These are phyloP conservation scores for Lepidostoma basale DNA, from an alignment of 1,140 invertebrate genomes.

Conservation along the genomic window DNA sequence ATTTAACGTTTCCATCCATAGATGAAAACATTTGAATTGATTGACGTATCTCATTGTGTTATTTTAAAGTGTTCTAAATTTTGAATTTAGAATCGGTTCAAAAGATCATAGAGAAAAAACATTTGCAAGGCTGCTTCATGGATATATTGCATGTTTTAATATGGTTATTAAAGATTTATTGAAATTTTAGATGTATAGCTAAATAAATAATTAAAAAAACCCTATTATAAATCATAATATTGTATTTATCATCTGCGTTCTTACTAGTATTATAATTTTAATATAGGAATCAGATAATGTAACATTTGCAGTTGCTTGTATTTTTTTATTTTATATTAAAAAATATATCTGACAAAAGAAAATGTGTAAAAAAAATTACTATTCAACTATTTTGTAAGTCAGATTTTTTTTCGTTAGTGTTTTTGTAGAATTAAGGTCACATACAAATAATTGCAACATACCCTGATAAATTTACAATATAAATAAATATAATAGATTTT, in stretches of 20 bases:
- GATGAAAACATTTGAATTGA: too few relatives aligned
- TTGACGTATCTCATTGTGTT: too few relatives aligned
- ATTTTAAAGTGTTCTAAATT: too few relatives aligned
- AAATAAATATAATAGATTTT: too few relatives aligned
- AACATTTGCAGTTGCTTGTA: not conserved
- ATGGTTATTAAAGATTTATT: conserved; percentile 28
- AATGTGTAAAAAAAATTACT: too few relatives aligned
- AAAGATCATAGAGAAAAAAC: not conserved
- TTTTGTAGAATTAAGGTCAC: too few relatives aligned
- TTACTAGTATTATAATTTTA: too few relatives aligned
- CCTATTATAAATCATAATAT: conserved; percentile 16
- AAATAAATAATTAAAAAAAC: conserved; percentile 3
- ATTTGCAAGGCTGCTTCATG: not conserved
- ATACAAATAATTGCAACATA: too few relatives aligned
- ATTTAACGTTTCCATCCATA: too few relatives aligned
- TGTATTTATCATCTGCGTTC: not conserved
- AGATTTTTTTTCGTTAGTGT: too few relatives aligned
- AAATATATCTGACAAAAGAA: not conserved
- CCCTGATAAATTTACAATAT: too few relatives aligned
- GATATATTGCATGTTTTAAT: conserved; percentile 19
- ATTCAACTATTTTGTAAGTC: too few relatives aligned
- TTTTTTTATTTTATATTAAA: not conserved
- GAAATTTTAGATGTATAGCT: conserved; percentile 34
- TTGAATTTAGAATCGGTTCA: not conserved
- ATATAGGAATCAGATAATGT: not conserved